phyloP scores from a whole-genome alignment of 2,888 invertebrate species.

The Eurytoma californica region DNA sequence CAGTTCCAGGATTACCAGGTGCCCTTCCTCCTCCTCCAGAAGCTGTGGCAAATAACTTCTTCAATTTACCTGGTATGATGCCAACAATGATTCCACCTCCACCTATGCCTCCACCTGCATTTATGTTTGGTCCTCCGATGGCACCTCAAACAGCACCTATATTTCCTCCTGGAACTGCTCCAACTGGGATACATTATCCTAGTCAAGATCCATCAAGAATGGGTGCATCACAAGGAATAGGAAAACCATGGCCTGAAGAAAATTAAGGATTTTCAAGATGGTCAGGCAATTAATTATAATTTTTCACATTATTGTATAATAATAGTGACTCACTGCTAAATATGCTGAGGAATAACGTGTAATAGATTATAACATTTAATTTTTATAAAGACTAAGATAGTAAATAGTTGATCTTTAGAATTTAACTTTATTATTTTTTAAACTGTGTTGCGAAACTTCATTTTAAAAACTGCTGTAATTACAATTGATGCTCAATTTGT shows the following conservation, averaged over 20 bases:
- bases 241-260: slow-evolving; percentile 74
- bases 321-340: background rate
- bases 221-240: slow-evolving; percentile 80
- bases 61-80: slow-evolving; percentile 78
- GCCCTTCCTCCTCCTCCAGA: slow-evolving; percentile 81
- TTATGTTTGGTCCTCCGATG: slow-evolving; percentile 74
- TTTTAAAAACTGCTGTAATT: too few relatives aligned
- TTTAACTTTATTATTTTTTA: too few relatives aligned
- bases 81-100: slow-evolving; percentile 75
- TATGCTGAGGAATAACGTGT: background rate
- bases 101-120: slow-evolving; percentile 74
- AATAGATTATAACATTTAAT: background rate
- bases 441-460: too few relatives aligned
- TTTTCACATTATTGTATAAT: too few relatives aligned
- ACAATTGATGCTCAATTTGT: too few relatives aligned
- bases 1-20: slow-evolving; percentile 87
- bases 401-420: too few relatives aligned
- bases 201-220: slow-evolving; percentile 97
- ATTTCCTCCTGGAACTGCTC: slow-evolving; percentile 73
- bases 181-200: slow-evolving; percentile 87
- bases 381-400: background rate
- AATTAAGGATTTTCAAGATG: slow-evolving; percentile 16
- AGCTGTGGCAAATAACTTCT: slow-evolving; percentile 82
- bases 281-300: background rate
- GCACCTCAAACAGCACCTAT: slow-evolving; percentile 74